Conservation (phyloP, 1,140 invertebrate species). For the Drosophila sturtevanti region DNA sequence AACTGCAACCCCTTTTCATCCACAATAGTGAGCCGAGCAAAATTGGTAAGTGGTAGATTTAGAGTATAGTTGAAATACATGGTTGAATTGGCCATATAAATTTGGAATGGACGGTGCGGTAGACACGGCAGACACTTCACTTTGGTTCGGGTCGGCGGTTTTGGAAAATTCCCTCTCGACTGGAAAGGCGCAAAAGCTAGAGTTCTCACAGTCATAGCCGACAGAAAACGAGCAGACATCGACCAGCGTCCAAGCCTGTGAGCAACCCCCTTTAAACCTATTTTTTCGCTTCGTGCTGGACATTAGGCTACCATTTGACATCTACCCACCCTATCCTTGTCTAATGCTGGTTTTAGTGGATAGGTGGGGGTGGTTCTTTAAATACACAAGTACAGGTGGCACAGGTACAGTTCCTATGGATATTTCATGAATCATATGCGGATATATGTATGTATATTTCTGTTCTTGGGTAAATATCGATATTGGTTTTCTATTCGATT, state of each 20-base stretch:
- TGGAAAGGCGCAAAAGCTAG: conserved; percentile 1
- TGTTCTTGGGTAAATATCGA: background rate
- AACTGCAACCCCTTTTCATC: conserved; percentile 35
- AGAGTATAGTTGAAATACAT: conserved; percentile 1
- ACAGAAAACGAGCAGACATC: conserved; percentile 25
- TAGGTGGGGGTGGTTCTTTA: background rate
- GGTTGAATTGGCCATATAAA: conserved; percentile 29
- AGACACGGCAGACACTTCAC: background rate
- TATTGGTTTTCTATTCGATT: background rate
- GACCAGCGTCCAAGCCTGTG: conserved; percentile 25
- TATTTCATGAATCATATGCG: background rate
- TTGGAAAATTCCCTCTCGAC: background rate
- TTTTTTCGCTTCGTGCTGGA: background rate
- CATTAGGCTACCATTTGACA: conserved; percentile 4
- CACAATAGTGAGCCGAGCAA: conserved; percentile 6
- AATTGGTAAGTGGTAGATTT: conserved; percentile 16
- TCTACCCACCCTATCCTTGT: background rate
- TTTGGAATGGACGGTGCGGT: background rate
- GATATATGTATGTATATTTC: background rate
- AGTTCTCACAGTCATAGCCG: conserved; percentile 11
- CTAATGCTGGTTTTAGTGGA: background rate
- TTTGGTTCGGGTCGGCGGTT: background rate
- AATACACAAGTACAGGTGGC: background rate
- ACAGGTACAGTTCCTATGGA: background rate
- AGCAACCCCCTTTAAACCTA: conserved; percentile 29